Evolutionary conservation across 2,797 vertebrate genomes (phyloP), one percentile per base, ranked within the genome.

Genomic region (Acrossocheilus wenchowensis): DNA sequence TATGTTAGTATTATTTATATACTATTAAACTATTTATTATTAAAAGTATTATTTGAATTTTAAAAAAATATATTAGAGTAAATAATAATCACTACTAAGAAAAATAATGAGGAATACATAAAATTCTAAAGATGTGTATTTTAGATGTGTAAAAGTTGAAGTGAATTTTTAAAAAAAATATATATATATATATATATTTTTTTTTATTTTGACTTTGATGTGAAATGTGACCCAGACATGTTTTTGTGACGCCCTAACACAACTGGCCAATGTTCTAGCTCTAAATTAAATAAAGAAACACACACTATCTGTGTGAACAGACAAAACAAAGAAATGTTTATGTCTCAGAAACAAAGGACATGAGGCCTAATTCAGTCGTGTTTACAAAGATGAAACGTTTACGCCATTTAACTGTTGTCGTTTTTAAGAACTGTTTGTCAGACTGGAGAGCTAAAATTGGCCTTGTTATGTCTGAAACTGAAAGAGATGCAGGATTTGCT

Each of bases 251-350:
- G 6, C 9, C 30, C 60, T 23, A 77, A 34, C 26, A 34, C 17
- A 26, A 15, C 74, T 15, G 34, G 64, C 21, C 45, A 68, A 9
- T 71, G 64, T 39, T 26, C 15, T 62, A 57, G 5, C 54, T 79
- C 78, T 48, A 64, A 48, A 66, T 30, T 1, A 66, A 43, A 43
- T 14, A 69, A 36, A 54, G 1, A 11, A 81, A 34, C 64, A 50
- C 64, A 48, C 43, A 26, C 50, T 60, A 60, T 39, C 50, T 73
- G 36, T 50, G 39, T 10, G 41, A 84, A 48, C n/a, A 84, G 82
- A 84, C 82, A 64, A 84, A 82, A 82, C 81, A 60, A 41, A 43
- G 10, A 60, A 30, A 43, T 73, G 50, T 60, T 82, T 57, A 73
- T 2, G 68, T 82, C 68, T 82, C 48, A 39, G 21, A 78, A 68